These are phyloP conservation scores for Deilephila porcellus DNA, from an alignment of 2,888 invertebrate genomes.

Conservation along the genomic window DNA sequence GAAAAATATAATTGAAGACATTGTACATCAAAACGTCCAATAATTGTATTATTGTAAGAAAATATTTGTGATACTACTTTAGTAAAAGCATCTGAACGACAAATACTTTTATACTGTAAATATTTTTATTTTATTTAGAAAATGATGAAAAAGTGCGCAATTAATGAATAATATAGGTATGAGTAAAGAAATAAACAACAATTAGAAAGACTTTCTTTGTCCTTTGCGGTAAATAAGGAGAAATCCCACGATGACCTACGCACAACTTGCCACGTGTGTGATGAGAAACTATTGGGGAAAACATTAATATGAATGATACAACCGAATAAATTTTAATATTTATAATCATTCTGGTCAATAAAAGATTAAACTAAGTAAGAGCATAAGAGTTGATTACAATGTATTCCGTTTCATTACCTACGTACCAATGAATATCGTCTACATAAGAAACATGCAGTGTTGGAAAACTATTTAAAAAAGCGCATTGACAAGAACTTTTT, in stretches of 20 bases:
- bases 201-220: not conserved
- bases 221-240: not conserved
- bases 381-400: too few relatives aligned
- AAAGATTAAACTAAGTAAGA: too few relatives aligned
- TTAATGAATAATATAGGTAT: not conserved
- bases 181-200: not conserved
- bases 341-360: too few relatives aligned
- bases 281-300: slow-evolving; percentile 9
- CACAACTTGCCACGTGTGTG: not conserved
- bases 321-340: too few relatives aligned
- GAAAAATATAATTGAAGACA: not conserved
- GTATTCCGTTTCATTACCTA: too few relatives aligned
- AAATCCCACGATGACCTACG: not conserved
- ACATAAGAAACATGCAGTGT: too few relatives aligned
- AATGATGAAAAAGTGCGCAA: not conserved
- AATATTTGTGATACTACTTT: slow-evolving; percentile 20
- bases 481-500: too few relatives aligned
- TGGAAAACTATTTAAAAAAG: too few relatives aligned
- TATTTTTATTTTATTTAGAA: slow-evolving; percentile 8
- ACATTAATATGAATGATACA: not conserved
- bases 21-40: not conserved
- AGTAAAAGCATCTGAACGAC: slow-evolving; percentile 14
- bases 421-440: too few relatives aligned
- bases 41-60: not conserved
- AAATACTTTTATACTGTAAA: slow-evolving; percentile 1